Evolutionary conservation across 2,113 vertebrate genomes (phyloP), one percentile per base, ranked within the genome.

Genomic region (Mesocricetus auratus): DNA sequence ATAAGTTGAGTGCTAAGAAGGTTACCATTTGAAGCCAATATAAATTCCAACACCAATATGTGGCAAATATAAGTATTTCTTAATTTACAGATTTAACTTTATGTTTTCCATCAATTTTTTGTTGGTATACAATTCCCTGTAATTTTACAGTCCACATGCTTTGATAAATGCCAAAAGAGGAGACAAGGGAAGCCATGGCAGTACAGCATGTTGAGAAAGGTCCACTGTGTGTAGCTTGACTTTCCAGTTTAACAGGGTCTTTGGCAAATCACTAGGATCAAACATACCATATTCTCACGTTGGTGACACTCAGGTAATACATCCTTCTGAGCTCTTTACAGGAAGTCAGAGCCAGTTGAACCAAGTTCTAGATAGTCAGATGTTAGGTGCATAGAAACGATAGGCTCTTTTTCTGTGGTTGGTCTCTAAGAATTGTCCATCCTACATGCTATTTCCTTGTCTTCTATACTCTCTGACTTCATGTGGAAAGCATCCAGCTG

Each of bases 41-140:
- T 47, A 86, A 89, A 71, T 50, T 53, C 45, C 74, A 47, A 69
- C 68, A 71, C 26, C 17, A 58, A 64, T n/a, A 47, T 15, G 79
- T 36, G 45, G 77, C 62, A 94, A 75, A 75, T 73, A 62, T 45
- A 66, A 91, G 45, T 31, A 74, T 26, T 85, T 89, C 26, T 50
- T 89, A 91, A 90, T 66, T 77, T 39, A 86, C 60, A 82, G 68
- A 87, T 26, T 73, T 85, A 36, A 92, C 17, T 45, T 69, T 82
- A 79, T n/a, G 93, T 50, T 86, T 66, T 90, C 47, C 5, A 56
- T 86, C 21, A n/a, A 11, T 89, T 93, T 93, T 91, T 91, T 68
- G 12, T 71, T 33, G 12, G 11, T 33, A 42, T 90, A 5, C 58
- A 47, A 33, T 79, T 86, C 64, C 42, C 24, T 93, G 69, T 15